Evolutionary conservation across 2,113 vertebrate species (phyloP), one percentile per base, ranked within the genome.

Genomic region (Lepus americanus): DNA sequence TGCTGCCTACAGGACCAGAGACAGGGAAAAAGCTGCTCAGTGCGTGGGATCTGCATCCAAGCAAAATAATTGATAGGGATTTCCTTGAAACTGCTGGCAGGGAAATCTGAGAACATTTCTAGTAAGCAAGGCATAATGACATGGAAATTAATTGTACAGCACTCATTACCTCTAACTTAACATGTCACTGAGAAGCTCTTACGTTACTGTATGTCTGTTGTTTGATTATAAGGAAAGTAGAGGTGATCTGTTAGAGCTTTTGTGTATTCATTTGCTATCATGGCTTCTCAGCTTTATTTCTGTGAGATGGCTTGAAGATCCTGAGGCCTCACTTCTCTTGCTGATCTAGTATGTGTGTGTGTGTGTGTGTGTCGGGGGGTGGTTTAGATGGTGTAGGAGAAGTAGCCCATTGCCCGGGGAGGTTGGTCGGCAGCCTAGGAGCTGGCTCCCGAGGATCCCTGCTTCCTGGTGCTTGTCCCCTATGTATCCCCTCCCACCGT

Each of bases 201-300:
- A 44, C 12, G 20, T 70, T 79, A 61, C 59, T 61, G 44, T 29
- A 23, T 61, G 29, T 51, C 63, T 91, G 51, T 59, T 67, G 33
- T 84, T 70, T 85, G 89, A 36, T 63, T 83, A 78, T 66, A 55
- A 51, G 53, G n/a, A 64, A 63, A 81, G 16, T 29, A 25, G 86
- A 81, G 77, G 31, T 76, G 5, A 36, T 7, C n/a, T 44, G 0
- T 55, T 59, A 77, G 61, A 77, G 39, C 31, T 55, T 76, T 63
- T 23, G 51, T 69, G 49, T 16, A 27, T 63, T 77, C 9, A 12
- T 69, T 63, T 33, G 9, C n/a, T 63, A 23, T 3, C 31, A 0
- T 51, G 61, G 13, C 14, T 9, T 66, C 44, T n/a, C 31, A 36
- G 1, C 17, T 49, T 25, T 51, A 27, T 73, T 82, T 76, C 74